Base-by-base conservation (phyloP, 2,888 invertebrate genomes). In the Lithophane leautieri region DNA sequence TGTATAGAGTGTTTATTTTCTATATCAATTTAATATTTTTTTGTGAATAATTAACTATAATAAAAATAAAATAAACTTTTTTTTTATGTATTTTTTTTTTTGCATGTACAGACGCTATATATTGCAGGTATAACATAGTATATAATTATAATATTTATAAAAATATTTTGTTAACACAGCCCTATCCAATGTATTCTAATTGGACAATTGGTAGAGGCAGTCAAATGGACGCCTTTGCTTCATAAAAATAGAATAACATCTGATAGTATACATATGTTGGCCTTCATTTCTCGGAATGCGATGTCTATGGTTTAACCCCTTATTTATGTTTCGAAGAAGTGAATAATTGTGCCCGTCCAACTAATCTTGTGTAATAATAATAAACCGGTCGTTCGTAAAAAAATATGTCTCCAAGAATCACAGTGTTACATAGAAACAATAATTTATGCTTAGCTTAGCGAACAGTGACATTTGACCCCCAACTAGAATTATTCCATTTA, bases 191-290 rank as follows among this genome's bases (percentile, higher is more conserved):
- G 12, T 79, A 79, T 82, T 82, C 76, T 86, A 87, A 87, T 87
- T 88, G 88, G 77, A 77, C 85, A 88, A 85, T 88, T 88, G 79
- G 58, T 78, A 74, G 78, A 78, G 73, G 79, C 79, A 84, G 76
- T 81, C 81, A 84, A 82, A 88, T 82, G 82, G 77, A 81, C 79
- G 82, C 76, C 75, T 84, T 88, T 79, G 88, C 76, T 63, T 82
- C 71, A 83, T 79, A 86, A 70, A 76, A 81, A 82, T 81, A 84
- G 69, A 84, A 73, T 84, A 71, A 69, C 73, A 81, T 80, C 44
- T 81, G 60, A 76, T 81, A 61, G 67, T 56, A 58, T 61, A 70
- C 58, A 70, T 81, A 54, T 70, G 67, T 40, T 70, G 63, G 65
- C 76, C 73, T 81, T 71, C 84, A 66, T 58, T 82, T 84, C 85